Percentiles rank a stretch among this genome's conserved stretches.
Evolutionary conservation across 2,113 vertebrate genomes (phyloP).

Genomic region (Centropristis striata): DNA sequence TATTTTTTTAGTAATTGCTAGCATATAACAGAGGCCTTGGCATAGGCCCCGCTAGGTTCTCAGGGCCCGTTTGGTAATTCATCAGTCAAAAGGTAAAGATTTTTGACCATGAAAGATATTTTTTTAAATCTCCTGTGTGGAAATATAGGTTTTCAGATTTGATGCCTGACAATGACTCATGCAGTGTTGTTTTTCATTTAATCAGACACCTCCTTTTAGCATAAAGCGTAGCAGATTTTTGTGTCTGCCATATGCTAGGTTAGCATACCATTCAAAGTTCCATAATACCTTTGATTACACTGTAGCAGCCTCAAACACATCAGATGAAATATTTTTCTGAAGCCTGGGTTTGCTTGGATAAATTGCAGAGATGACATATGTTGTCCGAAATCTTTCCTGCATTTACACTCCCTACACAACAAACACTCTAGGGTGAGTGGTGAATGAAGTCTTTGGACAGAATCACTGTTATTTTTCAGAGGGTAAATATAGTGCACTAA

Average conservation of each 20-base stretch:
- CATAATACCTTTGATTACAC: conserved; percentile 13
- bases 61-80: too few relatives aligned
- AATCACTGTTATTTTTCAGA: conserved; percentile 1
- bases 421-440: background rate
- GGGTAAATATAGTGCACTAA: background rate
- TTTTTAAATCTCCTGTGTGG: background rate
- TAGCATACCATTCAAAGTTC: background rate
- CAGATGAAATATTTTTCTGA: background rate
- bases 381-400: conserved; percentile 3
- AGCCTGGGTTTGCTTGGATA: background rate
- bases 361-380: background rate
- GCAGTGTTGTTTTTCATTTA: background rate
- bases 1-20: too few relatives aligned
- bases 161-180: background rate
- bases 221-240: background rate
- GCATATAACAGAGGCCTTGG: too few relatives aligned
- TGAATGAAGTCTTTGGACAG: background rate
- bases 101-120: background rate
- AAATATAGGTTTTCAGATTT: background rate
- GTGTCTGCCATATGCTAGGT: background rate
- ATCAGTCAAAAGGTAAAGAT: too few relatives aligned
- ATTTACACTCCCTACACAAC: background rate
- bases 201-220: background rate
- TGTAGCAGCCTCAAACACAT: conserved; percentile 18
- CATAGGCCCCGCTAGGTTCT: too few relatives aligned